These are phyloP conservation scores for Stictonetta naevosa DNA, from an alignment of 2,113 vertebrate genomes.

Conservation along the genomic window DNA sequence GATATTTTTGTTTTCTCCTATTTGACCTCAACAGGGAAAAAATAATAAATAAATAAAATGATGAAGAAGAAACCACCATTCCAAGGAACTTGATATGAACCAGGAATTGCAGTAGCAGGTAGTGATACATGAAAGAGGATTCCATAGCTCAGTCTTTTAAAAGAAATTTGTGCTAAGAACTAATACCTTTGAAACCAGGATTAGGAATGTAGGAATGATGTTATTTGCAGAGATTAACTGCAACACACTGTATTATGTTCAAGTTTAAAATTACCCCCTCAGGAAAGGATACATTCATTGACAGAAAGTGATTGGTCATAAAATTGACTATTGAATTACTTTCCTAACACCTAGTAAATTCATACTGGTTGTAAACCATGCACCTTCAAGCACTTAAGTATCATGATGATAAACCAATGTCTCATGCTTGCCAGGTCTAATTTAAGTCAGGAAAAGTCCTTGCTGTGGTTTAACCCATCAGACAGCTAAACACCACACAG, in stretches of 20 bases:
- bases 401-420: neutral
- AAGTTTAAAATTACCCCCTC: neutral
- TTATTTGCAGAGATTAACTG: constrained; percentile 2
- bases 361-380: neutral
- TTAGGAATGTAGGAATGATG: neutral
- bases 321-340: neutral
- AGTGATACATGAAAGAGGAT: neutral
- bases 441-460: neutral
- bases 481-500: too few species aligned
- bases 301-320: neutral
- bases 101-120: neutral
- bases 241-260: neutral
- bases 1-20: neutral
- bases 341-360: neutral
- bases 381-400: constrained; percentile 1
- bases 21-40: neutral
- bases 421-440: neutral
- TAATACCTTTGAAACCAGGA: neutral
- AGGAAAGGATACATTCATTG: neutral
- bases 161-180: neutral
- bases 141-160: neutral
- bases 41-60: neutral
- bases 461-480: too few species aligned
- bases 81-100: neutral
- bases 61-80: neutral